A percentile compares a stretch with the other conserved stretches of the same genome.
Evolutionary conservation across 2,888 invertebrate species (phyloP).

Genomic region (Tipula unca): DNA sequence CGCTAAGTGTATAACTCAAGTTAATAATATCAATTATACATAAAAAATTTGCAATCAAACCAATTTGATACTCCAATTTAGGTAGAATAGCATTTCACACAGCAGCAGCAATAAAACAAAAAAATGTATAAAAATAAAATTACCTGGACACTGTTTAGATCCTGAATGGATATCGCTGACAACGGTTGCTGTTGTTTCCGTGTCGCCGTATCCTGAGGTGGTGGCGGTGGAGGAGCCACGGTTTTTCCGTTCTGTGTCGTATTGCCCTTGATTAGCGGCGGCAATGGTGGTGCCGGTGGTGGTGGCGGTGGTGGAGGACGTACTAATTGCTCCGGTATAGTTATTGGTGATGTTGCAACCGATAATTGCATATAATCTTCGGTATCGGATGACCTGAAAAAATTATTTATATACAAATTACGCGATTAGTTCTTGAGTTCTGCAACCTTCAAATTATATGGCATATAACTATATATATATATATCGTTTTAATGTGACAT

Average conservation of each 20-base stretch:
- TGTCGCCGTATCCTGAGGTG: constrained; percentile 40
- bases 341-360: constrained; percentile 38
- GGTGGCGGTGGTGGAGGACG: constrained; percentile 47
- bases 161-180: constrained; percentile 81
- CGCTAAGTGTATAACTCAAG: too few relatives aligned
- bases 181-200: constrained; percentile 62
- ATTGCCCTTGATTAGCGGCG: constrained; percentile 29
- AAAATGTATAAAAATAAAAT: too few relatives aligned
- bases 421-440: background rate
- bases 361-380: constrained; percentile 51
- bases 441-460: background rate
- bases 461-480: background rate
- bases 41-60: too few relatives aligned
- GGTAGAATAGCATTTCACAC: too few relatives aligned
- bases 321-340: constrained; percentile 35
- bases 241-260: constrained; percentile 36
- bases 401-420: background rate
- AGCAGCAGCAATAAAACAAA: too few relatives aligned
- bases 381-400: constrained; percentile 38
- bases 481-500: too few relatives aligned
- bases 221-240: constrained; percentile 31
- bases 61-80: too few relatives aligned
- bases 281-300: constrained; percentile 43
- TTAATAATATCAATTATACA: too few relatives aligned
- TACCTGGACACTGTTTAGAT: constrained; percentile 68